Percentiles rank a stretch among this genome's conserved stretches.
Evolutionary conservation across 2,888 invertebrate species (phyloP).

Genomic region (Ypsolopha sequella): DNA sequence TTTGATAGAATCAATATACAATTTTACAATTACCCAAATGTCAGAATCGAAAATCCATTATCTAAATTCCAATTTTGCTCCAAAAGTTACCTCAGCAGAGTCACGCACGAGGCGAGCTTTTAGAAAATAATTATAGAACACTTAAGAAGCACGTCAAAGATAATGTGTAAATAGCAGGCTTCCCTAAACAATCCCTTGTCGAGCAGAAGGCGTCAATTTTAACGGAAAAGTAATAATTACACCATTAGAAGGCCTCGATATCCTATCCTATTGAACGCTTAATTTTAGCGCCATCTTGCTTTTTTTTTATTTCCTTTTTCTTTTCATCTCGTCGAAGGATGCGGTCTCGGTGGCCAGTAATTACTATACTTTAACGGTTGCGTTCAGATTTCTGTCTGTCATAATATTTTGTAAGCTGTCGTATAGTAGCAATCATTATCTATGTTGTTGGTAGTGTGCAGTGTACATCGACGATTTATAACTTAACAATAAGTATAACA

Average conservation of each 20-base stretch:
- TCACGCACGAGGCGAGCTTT: conserved; percentile 37
- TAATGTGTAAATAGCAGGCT: conserved; percentile 68
- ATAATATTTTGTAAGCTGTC: conserved; percentile 37
- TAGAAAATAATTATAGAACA: conserved; percentile 57
- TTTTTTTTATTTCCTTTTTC: conserved; percentile 20
- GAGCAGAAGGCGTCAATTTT: conserved; percentile 60
- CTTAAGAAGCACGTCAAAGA: conserved; percentile 59
- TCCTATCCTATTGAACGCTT: conserved; percentile 54
- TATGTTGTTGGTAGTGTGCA: background rate
- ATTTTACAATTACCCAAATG: conserved; percentile 27
- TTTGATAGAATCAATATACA: conserved; percentile 40
- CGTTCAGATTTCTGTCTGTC: conserved; percentile 40
- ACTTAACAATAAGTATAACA: too few relatives aligned
- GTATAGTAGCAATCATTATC: background rate
- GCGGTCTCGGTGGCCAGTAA: conserved; percentile 32
- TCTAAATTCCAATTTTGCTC: conserved; percentile 47
- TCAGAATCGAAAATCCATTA: conserved; percentile 29
- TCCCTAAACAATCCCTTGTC: conserved; percentile 31
- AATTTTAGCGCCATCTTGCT: conserved; percentile 30
- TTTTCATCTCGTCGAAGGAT: conserved; percentile 24
- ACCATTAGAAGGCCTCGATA: conserved; percentile 63
- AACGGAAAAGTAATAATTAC: conserved; percentile 54
- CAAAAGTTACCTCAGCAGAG: conserved; percentile 28
- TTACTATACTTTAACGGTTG: conserved; percentile 35
- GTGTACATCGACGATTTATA: background rate